A percentile compares a stretch with the other conserved stretches of the same genome.
These are phyloP conservation scores for Copsychus sechellarum DNA, from an alignment of 2,113 vertebrate species.

Conservation along the genomic window DNA sequence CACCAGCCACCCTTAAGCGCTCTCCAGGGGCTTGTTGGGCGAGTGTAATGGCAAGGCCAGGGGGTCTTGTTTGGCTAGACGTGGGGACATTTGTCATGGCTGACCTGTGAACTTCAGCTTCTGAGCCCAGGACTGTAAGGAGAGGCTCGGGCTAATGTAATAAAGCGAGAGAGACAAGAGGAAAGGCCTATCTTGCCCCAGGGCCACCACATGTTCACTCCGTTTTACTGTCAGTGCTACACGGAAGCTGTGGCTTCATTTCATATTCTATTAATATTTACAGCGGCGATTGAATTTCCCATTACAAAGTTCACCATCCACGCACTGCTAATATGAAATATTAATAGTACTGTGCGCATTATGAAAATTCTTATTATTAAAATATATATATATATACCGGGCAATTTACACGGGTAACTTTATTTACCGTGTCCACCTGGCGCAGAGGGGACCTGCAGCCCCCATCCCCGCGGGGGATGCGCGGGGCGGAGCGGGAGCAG, in stretches of 20 bases:
- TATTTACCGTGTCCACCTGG: neutral
- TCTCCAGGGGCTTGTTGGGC: conserved; percentile 76
- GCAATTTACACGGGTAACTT: conserved; percentile 30
- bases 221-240: conserved; percentile 75
- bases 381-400: neutral
- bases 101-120: conserved; percentile 79
- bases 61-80: conserved; percentile 77
- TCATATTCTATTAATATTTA: conserved; percentile 87
- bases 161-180: conserved; percentile 76
- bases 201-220: conserved; percentile 77
- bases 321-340: conserved; percentile 76
- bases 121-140: conserved; percentile 72
- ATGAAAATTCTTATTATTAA: conserved; percentile 65
- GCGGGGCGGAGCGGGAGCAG: neutral
- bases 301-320: conserved; percentile 74
- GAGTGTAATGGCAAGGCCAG: conserved; percentile 73
- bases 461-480: neutral
- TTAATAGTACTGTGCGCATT: conserved; percentile 74
- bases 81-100: conserved; percentile 80
- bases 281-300: conserved; percentile 79
- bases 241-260: conserved; percentile 75
- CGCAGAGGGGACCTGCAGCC: neutral
- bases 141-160: conserved; percentile 76
- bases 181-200: conserved; percentile 76
- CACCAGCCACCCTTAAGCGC: conserved; percentile 68